Conservation (phyloP, 2,797 vertebrate species). For the Ciconia nigra region DNA sequence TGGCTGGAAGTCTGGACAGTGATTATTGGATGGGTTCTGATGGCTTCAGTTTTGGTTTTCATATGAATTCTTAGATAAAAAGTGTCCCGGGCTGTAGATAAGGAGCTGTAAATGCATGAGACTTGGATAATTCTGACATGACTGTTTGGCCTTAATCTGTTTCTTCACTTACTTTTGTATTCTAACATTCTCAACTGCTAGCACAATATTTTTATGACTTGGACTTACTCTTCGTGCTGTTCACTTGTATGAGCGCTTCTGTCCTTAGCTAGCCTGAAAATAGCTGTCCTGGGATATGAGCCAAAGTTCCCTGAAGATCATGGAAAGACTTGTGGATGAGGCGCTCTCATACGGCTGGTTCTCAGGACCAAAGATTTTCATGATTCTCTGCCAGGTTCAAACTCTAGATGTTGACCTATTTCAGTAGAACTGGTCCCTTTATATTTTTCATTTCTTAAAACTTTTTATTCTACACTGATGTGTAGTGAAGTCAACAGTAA, state of each 20-base stretch:
- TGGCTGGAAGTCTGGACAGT: background rate
- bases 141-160: background rate
- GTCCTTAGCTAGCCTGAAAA: slow-evolving; percentile 30
- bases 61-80: background rate
- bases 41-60: background rate
- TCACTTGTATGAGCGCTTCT: background rate
- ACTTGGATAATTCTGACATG: background rate
- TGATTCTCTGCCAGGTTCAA: background rate
- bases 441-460: background rate
- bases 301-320: background rate
- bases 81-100: background rate
- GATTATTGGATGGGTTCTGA: background rate
- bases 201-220: slow-evolving; percentile 28
- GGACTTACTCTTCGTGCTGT: background rate
- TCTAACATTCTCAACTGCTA: background rate
- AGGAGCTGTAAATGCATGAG: background rate
- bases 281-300: background rate
- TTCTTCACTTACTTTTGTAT: background rate
- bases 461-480: background rate
- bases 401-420: background rate
- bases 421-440: background rate
- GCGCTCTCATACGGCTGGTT: background rate
- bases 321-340: background rate
- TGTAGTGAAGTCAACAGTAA: background rate
- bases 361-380: background rate